Base-by-base conservation (phyloP, 2,888 invertebrate genomes). In the Amblyjoppa proteus region DNA sequence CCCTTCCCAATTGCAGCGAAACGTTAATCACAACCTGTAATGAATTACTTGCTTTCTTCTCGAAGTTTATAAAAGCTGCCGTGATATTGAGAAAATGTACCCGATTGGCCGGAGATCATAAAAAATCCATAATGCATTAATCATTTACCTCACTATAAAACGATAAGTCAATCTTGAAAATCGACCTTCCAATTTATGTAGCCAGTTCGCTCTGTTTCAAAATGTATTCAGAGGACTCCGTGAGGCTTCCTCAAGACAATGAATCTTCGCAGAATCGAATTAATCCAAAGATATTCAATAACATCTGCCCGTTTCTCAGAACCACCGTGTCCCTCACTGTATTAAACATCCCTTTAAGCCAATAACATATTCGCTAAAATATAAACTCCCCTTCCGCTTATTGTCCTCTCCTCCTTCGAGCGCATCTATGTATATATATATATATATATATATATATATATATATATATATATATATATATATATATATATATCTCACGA, bases 271-370 rank as follows among this genome's bases (percentile, higher is more conserved):
- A 25, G 25, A 58, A 58, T 58, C 58, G 45, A 58, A 58, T 28
- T 58, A 58, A 58, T 58, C 25, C 58, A 25, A 58, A 58, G 25
- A 28, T 13, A 58, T 58, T 58, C 3, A 58, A 58, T 13, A 58
- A 58, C 11, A 58, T 11, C 7, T 9, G 56, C 25, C 9, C 25
- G 56, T 20, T 25, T 28, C n/a, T 28, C 56, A 7, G 20, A 20
- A 58, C 9, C 28, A 13, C 56, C 9, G 5, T 25, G 56, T 25
- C 9, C 2, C 56, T 56, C 25, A 25, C 9, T 58, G 3, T 28
- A 58, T 1, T 13, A 58, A 58, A 28, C 58, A 58, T 28, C 28
- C 58, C 58, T 28, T 58, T 25, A 4, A 58, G 58, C 58, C 28
- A 28, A 28, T 28, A 58, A 28, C 28, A 13, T 58, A 58, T 58